Evolutionary conservation across 2,113 vertebrate genomes (phyloP).

Genomic region (Platichthys stellatus): DNA sequence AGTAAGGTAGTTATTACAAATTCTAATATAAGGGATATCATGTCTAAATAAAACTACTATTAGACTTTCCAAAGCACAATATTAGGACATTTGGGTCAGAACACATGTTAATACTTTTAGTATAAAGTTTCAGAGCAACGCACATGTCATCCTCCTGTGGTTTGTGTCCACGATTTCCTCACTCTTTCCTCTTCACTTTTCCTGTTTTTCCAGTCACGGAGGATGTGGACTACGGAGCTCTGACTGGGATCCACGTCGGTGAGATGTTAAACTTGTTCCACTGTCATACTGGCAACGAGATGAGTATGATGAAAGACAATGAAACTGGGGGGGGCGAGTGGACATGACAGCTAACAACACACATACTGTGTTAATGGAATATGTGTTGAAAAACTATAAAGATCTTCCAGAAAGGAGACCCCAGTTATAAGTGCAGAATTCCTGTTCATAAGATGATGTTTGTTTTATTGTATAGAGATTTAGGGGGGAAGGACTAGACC

Average conservation of each 20-base stretch:
- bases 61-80: conserved; percentile 42
- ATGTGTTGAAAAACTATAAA: conserved; percentile 21
- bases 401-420: conserved; percentile 36
- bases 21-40: conserved; percentile 12
- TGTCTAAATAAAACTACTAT: conserved; percentile 44
- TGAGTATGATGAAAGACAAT: conserved; percentile 14
- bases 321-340: conserved; percentile 3
- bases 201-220: conserved; percentile 65
- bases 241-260: conserved; percentile 77
- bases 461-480: conserved; percentile 53
- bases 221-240: conserved; percentile 67
- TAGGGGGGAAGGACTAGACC: conserved; percentile 36
- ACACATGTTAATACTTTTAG: conserved; percentile 46
- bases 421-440: conserved; percentile 64
- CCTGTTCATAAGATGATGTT: conserved; percentile 69
- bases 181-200: conserved; percentile 47
- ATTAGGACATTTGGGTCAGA: conserved; percentile 34
- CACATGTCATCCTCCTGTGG: conserved; percentile 30
- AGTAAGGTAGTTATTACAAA: conserved; percentile 31
- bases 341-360: conserved; percentile 1
- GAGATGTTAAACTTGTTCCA: conserved; percentile 57
- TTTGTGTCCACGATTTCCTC: conserved; percentile 35
- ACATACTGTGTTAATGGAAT: conserved; percentile 1
- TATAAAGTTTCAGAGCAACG: conserved; percentile 29
- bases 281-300: conserved; percentile 44